These are phyloP conservation scores for Drosophila mulleri DNA, from an alignment of 2,888 invertebrate species.

Conservation along the genomic window DNA sequence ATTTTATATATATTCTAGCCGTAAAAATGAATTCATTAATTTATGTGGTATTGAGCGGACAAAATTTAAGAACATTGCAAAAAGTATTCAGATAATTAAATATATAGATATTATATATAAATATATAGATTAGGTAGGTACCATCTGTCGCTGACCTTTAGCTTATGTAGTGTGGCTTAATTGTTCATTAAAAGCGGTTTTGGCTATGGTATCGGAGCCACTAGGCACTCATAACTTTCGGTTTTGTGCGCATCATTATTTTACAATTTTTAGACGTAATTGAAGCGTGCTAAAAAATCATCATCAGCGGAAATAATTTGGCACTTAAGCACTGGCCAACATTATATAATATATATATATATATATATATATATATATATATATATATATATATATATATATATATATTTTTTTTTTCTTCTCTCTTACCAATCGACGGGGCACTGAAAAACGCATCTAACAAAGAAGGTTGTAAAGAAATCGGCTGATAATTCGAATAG, in stretches of 20 bases:
- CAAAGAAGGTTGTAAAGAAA: too few species aligned
- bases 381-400: background rate
- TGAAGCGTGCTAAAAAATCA: slow-evolving; percentile 72
- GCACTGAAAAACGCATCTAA: too few species aligned
- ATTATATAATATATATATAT: background rate
- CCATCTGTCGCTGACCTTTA: slow-evolving; percentile 34
- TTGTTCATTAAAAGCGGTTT: slow-evolving; percentile 56
- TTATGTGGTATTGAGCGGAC: too few species aligned
- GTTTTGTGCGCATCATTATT: slow-evolving; percentile 54
- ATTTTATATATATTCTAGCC: too few species aligned
- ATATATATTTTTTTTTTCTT: too few species aligned
- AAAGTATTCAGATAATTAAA: too few species aligned
- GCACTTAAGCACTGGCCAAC: slow-evolving; percentile 30
- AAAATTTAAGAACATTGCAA: too few species aligned
- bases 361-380: background rate
- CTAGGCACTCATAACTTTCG: slow-evolving; percentile 35
- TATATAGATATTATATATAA: background rate
- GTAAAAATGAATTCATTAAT: too few species aligned
- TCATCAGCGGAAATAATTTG: slow-evolving; percentile 54
- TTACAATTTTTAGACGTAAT: slow-evolving; percentile 60
- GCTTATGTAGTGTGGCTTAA: slow-evolving; percentile 43
- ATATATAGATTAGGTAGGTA: background rate
- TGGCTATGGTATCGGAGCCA: slow-evolving; percentile 12
- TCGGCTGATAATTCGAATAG: too few species aligned
- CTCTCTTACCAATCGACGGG: too few species aligned